A percentile compares a stretch with the other conserved stretches of the same genome.
Evolutionary conservation across 2,113 vertebrate species (phyloP).

Genomic region (Corythornis madagascariensis): DNA sequence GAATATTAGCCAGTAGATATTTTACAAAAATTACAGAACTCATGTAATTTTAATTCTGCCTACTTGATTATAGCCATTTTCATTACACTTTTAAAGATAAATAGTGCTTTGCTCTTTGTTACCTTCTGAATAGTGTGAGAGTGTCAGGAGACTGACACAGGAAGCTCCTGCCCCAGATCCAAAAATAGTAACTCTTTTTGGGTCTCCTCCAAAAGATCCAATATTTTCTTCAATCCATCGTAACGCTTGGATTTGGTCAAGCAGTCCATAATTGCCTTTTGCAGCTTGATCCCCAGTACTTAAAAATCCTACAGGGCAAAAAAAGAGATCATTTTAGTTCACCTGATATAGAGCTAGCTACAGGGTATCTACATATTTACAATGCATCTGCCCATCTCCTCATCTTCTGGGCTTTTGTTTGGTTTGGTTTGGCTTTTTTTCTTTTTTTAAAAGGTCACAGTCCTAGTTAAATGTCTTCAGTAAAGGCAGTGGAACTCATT

Average conservation of each 20-base stretch:
- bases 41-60: background rate
- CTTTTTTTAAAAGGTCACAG: background rate
- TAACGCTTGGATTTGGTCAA: conserved; percentile 97
- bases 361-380: conserved; percentile 20
- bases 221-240: conserved; percentile 98
- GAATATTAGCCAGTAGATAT: background rate
- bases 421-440: background rate
- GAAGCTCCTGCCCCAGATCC: conserved; percentile 96
- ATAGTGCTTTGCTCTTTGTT: background rate
- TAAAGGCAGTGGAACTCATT: background rate
- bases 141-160: conserved; percentile 93
- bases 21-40: background rate
- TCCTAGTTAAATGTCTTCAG: conserved; percentile 26
- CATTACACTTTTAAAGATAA: background rate
- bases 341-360: conserved; percentile 9
- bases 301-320: conserved; percentile 84
- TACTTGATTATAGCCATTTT: background rate
- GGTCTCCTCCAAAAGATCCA: conserved; percentile 93
- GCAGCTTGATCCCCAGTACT: conserved; percentile 97
- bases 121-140: conserved; percentile 99
- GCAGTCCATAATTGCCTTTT: conserved; percentile 94
- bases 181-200: conserved; percentile 95
- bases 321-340: background rate
- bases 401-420: background rate
- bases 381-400: conserved; percentile 18